Evolutionary conservation across 2,113 vertebrate genomes (phyloP), one percentile per base, ranked within the genome.

Genomic region (Atractosteus spatula): DNA sequence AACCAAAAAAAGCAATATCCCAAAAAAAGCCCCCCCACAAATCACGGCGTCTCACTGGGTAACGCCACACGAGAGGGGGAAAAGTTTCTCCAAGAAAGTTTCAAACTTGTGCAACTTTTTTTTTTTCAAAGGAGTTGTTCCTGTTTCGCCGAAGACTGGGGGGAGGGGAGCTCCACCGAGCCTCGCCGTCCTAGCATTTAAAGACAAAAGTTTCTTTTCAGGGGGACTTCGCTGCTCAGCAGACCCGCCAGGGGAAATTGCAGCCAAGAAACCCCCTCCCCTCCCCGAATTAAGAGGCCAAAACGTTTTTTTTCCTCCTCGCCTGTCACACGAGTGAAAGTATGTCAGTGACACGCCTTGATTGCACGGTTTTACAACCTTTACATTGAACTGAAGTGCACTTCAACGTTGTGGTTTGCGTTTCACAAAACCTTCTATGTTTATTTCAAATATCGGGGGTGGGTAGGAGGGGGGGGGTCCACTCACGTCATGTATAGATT

Each of bases 101-200:
- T 87, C 85, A 89, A 90, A 90, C 88, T 89, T 88, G 81, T 88
- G 88, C 84, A 89, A 90, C 86, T 89, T 87, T 90, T 88, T 83
- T 87, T 83, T 71, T 69, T 14, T 62, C 43, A 90, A 90, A 90
- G 89, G 92, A 91, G 91, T 92, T 93, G 91, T 92, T 93, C 91
- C 91, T 92, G 88, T 93, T 92, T 92, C 87, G 84, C 89, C 83
- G 88, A 87, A 88, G 77, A 84, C 81, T 86, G 86, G 87, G 89
- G 59, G 91, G 89, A 88, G 88, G 90, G 91, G 89, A 89, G 85
- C 81, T 88, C 83, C 89, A 85, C 83, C 83, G 86, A 29, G 2
- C 42, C 29, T 29, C 29, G 29, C 82, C 77, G 77, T 68, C 41
- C 68, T 77, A 61, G 55, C 72, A 44, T 55, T 67, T 62, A 62